Conservation (phyloP, 2,113 vertebrate species). For the Podarcis raffonei region DNA sequence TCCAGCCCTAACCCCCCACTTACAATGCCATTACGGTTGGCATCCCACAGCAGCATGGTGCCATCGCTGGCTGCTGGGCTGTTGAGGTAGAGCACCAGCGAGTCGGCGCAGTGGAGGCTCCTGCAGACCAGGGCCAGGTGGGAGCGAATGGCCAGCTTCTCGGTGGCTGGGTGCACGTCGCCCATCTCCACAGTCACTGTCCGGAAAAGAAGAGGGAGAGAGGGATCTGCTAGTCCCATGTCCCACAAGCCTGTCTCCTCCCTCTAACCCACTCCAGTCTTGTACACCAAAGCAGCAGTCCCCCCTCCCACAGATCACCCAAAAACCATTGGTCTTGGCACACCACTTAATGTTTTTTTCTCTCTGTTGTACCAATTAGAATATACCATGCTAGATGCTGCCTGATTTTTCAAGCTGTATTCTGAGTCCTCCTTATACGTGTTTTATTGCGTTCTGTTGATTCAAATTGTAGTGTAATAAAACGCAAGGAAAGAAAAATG, state of each 20-base stretch:
- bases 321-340: too few relatives aligned
- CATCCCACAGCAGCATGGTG: conserved; percentile 83
- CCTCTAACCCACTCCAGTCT: background rate
- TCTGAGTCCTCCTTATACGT: too few relatives aligned
- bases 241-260: background rate
- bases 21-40: conserved; percentile 82
- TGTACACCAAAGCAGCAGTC: background rate
- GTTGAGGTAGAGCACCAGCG: conserved; percentile 82
- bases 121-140: conserved; percentile 82
- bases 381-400: too few relatives aligned
- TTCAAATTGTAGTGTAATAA: too few relatives aligned
- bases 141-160: conserved; percentile 79
- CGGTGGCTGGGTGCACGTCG: conserved; percentile 76
- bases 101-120: conserved; percentile 81
- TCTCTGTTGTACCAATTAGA: too few relatives aligned
- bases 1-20: conserved; percentile 30
- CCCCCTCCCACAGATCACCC: too few relatives aligned
- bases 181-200: conserved; percentile 70
- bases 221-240: background rate
- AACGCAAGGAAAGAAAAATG: too few relatives aligned
- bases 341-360: too few relatives aligned
- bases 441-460: too few relatives aligned
- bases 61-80: conserved; percentile 80
- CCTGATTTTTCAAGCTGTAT: too few relatives aligned
- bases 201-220: background rate